These are phyloP conservation scores for Adoxophyes honmai DNA, from an alignment of 1,140 invertebrate species.

Conservation along the genomic window DNA sequence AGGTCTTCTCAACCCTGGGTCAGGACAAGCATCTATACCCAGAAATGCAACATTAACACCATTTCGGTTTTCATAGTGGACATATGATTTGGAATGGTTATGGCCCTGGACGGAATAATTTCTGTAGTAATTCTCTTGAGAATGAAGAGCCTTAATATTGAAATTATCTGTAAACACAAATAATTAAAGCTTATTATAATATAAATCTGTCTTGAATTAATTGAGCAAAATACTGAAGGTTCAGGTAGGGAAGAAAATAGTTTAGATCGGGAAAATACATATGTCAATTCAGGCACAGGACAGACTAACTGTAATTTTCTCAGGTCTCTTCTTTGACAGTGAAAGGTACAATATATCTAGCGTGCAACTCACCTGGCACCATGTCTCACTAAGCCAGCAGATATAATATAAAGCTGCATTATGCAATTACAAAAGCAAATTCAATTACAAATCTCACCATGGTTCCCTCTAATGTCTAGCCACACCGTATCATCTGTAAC, in stretches of 20 bases:
- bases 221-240: no score
- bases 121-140: constrained; percentile 87
- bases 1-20: constrained; percentile 90
- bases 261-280: no score
- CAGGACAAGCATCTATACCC: constrained; percentile 91
- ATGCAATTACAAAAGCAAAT: no score
- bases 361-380: no score
- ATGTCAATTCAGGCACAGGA: no score
- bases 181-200: constrained; percentile 12
- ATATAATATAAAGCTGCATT: no score
- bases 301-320: no score
- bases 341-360: no score
- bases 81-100: constrained; percentile 85
- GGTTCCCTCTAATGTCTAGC: constrained; percentile 96
- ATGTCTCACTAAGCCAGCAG: no score
- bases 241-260: no score
- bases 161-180: constrained; percentile 89
- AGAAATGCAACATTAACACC: constrained; percentile 86
- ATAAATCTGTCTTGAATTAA: no score
- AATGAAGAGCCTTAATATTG: constrained; percentile 84
- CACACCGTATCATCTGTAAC: constrained; percentile 85
- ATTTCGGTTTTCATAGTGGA: constrained; percentile 80
- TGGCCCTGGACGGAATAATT: constrained; percentile 90
- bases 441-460: constrained; percentile 83
- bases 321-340: no score